phyloP scores from a whole-genome alignment of 2,888 invertebrate species.

The Chrysodeixis includens region DNA sequence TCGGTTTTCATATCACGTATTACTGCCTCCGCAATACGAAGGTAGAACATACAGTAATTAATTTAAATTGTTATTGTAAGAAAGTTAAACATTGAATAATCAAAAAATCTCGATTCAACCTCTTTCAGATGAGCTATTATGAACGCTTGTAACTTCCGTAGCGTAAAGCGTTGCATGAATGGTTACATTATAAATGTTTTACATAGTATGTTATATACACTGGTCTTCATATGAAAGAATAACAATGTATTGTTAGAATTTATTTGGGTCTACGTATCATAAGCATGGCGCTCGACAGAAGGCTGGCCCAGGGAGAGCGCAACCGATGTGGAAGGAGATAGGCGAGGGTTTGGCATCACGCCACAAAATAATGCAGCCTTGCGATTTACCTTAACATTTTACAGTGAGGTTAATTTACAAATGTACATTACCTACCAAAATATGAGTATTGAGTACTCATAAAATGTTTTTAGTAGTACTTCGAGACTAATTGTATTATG shows the following conservation, averaged over 20 bases:
- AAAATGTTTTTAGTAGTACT: slow-evolving; percentile 7
- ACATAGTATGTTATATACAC: slow-evolving; percentile 6
- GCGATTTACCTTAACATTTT: slow-evolving; percentile 12
- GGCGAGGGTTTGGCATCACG: slow-evolving; percentile 23
- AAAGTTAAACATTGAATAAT: slow-evolving; percentile 3
- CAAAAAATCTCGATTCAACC: neutral
- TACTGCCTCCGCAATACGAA: neutral
- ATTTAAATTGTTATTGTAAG: slow-evolving; percentile 2
- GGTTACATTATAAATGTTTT: slow-evolving; percentile 42
- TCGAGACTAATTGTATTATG: neutral
- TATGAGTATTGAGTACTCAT: neutral
- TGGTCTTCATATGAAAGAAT: neutral
- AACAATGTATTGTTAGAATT: neutral
- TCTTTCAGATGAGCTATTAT: slow-evolving; percentile 12
- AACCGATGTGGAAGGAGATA: slow-evolving; percentile 21
- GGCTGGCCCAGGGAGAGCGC: slow-evolving; percentile 15
- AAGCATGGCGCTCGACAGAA: neutral
- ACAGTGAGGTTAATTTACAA: slow-evolving; percentile 3
- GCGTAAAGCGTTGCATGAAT: slow-evolving; percentile 45
- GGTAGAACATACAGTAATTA: neutral
- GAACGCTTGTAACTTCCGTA: slow-evolving; percentile 19
- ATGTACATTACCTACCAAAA: neutral
- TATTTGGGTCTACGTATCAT: neutral
- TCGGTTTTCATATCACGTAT: slow-evolving; percentile 6
- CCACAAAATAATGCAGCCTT: slow-evolving; percentile 24